Evolutionary conservation across 1,140 invertebrate species (phyloP), one percentile per base, ranked within the genome.

Genomic region (Nephotettix cincticeps): DNA sequence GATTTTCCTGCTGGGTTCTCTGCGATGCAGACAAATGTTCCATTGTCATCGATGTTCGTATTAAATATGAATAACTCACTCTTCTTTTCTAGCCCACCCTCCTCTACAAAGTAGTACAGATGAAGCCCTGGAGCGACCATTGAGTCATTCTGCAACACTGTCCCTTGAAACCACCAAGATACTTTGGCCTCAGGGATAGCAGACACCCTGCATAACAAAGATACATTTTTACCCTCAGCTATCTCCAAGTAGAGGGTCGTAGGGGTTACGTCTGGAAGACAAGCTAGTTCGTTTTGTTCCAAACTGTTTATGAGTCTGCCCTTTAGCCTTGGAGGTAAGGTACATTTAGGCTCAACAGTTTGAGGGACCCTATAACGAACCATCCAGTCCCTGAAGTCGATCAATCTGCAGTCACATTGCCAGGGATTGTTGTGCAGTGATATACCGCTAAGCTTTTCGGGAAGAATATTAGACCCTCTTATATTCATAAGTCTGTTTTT

Each of bases 381-480:
- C 68, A 96, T 83, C 94, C 94, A 96, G 25, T 83, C 80, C 71
- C 93, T 86, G 75, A 96, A 81, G 73, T 91, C 87, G 45, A 89
- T 80, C 54, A 96, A 81, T 67, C 88, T 86, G 78, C 94, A 97
- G 78, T 96, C 92, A 80, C 94, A 97, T 54, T 88, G 84, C 94
- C 94, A 97, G 54, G 91, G 89, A 83, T 97, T 97, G 76, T 90
- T 90, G 77, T 96, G 90, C 27, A 96, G 81, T 67, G 91, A 89
- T 28, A 95, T 85, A 43, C 90, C 92, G 71, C 92, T 88, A 40
- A 96, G 80, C 54, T 85, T 86, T 69, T 88, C 86, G 1, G 91
- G 90, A 40, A 95, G 83, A 71, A 92, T 88, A 71, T 87, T 84
- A 30, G 83, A 81, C 19, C 90, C 91, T 76, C 87, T 83, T 72